phyloP scores from a whole-genome alignment of 1,140 invertebrate species.

The Drosophila ambigua region DNA sequence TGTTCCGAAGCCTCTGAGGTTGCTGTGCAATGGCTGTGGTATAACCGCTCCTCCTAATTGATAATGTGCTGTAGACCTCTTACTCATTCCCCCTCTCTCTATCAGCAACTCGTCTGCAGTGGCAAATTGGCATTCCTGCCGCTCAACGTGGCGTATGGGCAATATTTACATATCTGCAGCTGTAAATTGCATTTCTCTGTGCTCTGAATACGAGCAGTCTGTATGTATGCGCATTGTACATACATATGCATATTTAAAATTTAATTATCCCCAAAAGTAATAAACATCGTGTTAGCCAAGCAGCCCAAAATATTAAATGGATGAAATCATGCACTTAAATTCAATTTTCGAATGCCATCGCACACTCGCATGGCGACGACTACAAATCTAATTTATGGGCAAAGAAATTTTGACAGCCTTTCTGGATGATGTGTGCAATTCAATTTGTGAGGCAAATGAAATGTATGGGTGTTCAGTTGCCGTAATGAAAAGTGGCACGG shows the following conservation, averaged over 20 bases:
- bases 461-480: slow-evolving; percentile 6
- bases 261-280: slow-evolving; percentile 59
- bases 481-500: neutral
- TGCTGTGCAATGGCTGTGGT: slow-evolving; percentile 22
- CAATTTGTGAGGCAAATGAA: slow-evolving; percentile 25
- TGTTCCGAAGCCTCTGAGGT: neutral
- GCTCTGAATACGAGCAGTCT: no score
- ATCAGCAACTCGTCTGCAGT: neutral
- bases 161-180: slow-evolving; percentile 59
- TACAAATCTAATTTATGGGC: slow-evolving; percentile 21
- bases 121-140: slow-evolving; percentile 23
- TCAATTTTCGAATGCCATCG: slow-evolving; percentile 26
- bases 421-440: slow-evolving; percentile 31
- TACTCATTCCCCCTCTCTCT: no score
- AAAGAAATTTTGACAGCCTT: slow-evolving; percentile 30
- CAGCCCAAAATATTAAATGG: slow-evolving; percentile 52
- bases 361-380: neutral
- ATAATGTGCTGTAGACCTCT: slow-evolving; percentile 3
- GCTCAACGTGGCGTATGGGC: slow-evolving; percentile 69
- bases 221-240: rapidly evolving
- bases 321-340: slow-evolving; percentile 58
- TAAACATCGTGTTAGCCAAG: slow-evolving; percentile 40
- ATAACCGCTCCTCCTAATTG: slow-evolving; percentile 18
- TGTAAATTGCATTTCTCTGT: no score
- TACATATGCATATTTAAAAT: no score